A percentile compares a stretch with the other conserved stretches of the same genome.
Evolutionary conservation across 2,888 invertebrate species (phyloP).

Genomic region (Troides helena): DNA sequence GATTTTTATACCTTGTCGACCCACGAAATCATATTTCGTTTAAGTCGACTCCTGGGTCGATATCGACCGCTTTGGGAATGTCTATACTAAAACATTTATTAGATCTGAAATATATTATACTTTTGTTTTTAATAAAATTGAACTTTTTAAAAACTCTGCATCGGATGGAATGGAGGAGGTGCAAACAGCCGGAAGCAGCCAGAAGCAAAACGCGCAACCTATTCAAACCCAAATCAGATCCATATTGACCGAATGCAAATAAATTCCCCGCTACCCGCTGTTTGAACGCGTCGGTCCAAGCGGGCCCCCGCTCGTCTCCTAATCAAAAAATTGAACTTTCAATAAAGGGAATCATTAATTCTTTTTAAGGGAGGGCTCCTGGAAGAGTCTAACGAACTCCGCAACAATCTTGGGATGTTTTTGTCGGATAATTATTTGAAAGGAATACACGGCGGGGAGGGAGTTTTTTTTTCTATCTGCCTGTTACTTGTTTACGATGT

Average conservation of each 20-base stretch:
- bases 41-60: too few relatives aligned
- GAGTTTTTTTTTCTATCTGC: constrained; percentile 1
- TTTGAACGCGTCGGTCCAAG: constrained; percentile 43
- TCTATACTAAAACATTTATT: not conserved
- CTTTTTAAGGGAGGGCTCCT: constrained; percentile 68
- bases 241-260: constrained; percentile 75
- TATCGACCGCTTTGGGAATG: too few relatives aligned
- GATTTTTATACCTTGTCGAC: too few relatives aligned
- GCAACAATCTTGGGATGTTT: constrained; percentile 72
- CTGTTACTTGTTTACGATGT: constrained; percentile 40
- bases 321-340: constrained; percentile 87
- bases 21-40: too few relatives aligned
- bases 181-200: constrained; percentile 7
- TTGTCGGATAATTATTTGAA: constrained; percentile 71
- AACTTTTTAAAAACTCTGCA: not conserved
- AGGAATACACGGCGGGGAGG: constrained; percentile 41
- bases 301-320: constrained; percentile 57
- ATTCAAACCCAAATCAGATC: constrained; percentile 61
- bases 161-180: not conserved
- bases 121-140: not conserved
- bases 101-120: not conserved
- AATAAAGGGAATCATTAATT: constrained; percentile 87
- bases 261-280: constrained; percentile 74
- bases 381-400: constrained; percentile 63
- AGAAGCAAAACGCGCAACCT: constrained; percentile 36